phyloP scores from a whole-genome alignment of 2,113 vertebrate species.

The Channa argus region DNA sequence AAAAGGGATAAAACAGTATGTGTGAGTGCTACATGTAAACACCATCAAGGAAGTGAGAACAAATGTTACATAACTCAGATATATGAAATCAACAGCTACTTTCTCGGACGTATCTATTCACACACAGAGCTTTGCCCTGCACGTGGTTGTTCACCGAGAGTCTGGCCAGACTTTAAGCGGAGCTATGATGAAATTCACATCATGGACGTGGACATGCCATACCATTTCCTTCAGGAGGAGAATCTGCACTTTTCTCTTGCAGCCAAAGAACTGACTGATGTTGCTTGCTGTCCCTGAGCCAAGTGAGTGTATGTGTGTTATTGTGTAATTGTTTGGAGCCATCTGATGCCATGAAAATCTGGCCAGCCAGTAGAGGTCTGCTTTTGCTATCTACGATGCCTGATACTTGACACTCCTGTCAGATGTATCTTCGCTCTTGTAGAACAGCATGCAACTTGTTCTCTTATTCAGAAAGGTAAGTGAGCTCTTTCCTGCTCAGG shows the following conservation, averaged over 20 bases:
- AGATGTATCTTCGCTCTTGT: conserved; percentile 73
- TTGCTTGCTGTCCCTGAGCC: conserved; percentile 62
- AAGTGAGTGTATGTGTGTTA: conserved; percentile 39
- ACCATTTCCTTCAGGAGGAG: too few relatives aligned
- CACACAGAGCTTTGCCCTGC: too few relatives aligned
- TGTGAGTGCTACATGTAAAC: too few relatives aligned
- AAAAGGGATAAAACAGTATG: too few relatives aligned
- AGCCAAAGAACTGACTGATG: conserved; percentile 59
- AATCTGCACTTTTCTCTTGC: conserved; percentile 3
- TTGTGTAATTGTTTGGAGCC: conserved; percentile 68
- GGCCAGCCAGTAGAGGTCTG: conserved; percentile 63
- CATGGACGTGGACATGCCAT: too few relatives aligned
- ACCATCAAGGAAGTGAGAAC: too few relatives aligned
- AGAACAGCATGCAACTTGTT: conserved; percentile 77
- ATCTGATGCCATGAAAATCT: conserved; percentile 68
- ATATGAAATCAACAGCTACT: too few relatives aligned
- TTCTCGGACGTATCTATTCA: too few relatives aligned
- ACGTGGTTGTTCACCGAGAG: too few relatives aligned
- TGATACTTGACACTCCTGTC: conserved; percentile 71
- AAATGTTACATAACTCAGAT: too few relatives aligned
- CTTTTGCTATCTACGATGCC: conserved; percentile 62
- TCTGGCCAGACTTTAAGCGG: too few relatives aligned
- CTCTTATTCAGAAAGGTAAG: conserved; percentile 66
- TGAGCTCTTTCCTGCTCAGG: conserved; percentile 44
- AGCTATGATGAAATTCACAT: too few relatives aligned